Evolutionary conservation across 2,113 vertebrate genomes (phyloP).

Genomic region (Varanus salvator): DNA sequence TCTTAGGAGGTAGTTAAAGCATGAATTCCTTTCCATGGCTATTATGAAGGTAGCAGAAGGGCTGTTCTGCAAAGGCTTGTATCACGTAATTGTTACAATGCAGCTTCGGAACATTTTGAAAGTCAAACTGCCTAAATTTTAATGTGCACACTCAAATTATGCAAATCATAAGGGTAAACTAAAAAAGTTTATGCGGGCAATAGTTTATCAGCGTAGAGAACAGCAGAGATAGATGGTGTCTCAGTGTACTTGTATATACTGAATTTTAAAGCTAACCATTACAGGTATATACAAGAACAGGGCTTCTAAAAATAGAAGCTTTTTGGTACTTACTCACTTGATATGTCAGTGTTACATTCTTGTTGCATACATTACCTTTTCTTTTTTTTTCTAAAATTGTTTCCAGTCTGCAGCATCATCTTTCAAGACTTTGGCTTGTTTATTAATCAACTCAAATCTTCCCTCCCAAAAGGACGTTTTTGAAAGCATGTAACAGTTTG

Average conservation of each 20-base stretch:
- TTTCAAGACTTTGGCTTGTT: background rate
- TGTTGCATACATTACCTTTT: background rate
- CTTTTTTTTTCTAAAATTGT: background rate
- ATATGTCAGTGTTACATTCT: background rate
- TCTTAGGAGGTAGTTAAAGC: background rate
- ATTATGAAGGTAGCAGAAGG: background rate
- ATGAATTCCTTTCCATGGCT: background rate
- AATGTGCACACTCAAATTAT: background rate
- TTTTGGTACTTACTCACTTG: background rate
- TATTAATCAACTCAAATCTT: constrained; percentile 3
- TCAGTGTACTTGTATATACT: background rate
- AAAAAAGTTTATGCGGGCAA: background rate
- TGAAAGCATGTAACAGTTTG: background rate
- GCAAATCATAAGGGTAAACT: background rate
- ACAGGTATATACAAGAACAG: background rate
- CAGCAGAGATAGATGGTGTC: background rate
- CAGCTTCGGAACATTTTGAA: background rate
- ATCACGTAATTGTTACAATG: background rate
- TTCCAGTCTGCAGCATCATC: background rate
- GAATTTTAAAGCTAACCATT: background rate
- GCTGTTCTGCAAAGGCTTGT: background rate
- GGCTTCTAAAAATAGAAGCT: background rate
- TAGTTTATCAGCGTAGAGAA: background rate
- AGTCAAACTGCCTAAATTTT: background rate
- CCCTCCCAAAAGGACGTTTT: background rate